Conservation (phyloP, 1,140 invertebrate genomes). For the Diorhabda carinulata region DNA sequence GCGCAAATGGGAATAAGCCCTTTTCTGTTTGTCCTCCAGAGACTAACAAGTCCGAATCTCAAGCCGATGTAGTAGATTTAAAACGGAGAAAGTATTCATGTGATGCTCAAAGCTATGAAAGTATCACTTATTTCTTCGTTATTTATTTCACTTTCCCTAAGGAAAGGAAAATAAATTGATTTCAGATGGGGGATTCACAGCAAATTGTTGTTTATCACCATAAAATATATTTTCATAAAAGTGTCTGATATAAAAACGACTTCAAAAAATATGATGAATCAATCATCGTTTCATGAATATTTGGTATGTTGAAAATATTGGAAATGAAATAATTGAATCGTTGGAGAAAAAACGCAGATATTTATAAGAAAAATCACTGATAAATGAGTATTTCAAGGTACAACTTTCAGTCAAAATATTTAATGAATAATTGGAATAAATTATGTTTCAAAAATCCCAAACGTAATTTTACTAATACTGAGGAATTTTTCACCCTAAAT, state of each 20-base stretch:
- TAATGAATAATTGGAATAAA: too few relatives aligned
- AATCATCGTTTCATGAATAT: too few relatives aligned
- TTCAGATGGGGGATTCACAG: background rate
- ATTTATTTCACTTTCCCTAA: constrained; percentile 1
- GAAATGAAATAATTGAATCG: too few relatives aligned
- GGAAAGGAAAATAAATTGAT: background rate
- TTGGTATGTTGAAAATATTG: too few relatives aligned
- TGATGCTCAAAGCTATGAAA: constrained; percentile 2
- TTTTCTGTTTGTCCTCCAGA: background rate
- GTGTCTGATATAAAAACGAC: background rate
- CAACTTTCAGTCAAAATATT: too few relatives aligned
- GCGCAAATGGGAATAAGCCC: background rate
- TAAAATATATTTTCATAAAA: background rate
- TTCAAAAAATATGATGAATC: too few relatives aligned
- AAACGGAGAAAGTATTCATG: constrained; percentile 2
- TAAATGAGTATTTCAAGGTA: too few relatives aligned
- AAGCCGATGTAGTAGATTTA: background rate
- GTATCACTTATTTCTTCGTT: constrained; percentile 2
- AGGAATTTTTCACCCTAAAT: too few relatives aligned
- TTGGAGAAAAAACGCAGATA: too few relatives aligned
- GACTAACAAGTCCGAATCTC: background rate
- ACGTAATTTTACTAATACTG: too few relatives aligned
- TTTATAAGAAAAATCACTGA: too few relatives aligned
- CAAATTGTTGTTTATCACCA: background rate
- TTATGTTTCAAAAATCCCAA: too few relatives aligned